A percentile compares a stretch with the other conserved stretches of the same genome.
Evolutionary conservation across 2,113 vertebrate species (phyloP).

Genomic region (Otis tarda): DNA sequence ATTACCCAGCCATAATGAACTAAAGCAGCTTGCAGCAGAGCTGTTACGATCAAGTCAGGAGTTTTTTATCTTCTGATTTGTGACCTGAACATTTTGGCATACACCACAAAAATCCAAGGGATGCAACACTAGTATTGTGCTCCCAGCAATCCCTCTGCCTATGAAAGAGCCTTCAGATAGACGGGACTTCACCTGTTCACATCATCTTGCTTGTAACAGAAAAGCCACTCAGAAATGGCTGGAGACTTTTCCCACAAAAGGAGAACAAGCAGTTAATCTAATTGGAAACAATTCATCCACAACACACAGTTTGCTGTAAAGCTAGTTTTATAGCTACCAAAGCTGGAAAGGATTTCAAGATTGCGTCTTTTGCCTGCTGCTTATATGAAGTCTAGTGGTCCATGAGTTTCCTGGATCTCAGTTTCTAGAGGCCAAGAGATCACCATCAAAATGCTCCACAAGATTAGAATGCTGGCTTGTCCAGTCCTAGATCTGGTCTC

Average conservation of each 20-base stretch:
- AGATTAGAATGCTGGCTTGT: neutral
- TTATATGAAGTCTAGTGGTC: neutral
- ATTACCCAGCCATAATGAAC: conserved; percentile 34
- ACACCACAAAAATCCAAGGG: neutral
- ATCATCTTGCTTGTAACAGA: neutral
- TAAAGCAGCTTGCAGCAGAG: neutral
- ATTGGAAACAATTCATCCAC: conserved; percentile 31
- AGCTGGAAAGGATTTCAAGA: neutral
- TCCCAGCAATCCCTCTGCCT: neutral
- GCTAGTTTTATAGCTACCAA: neutral
- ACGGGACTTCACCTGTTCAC: neutral
- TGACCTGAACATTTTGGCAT: neutral
- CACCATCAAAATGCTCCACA: neutral
- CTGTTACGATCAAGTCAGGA: neutral
- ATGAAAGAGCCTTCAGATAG: neutral
- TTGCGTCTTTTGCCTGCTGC: neutral
- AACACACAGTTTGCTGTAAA: neutral
- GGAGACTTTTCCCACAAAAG: neutral
- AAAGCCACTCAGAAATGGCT: neutral
- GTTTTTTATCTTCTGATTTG: neutral
- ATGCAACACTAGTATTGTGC: neutral
- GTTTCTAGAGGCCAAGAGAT: neutral
- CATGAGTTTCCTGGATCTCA: neutral
- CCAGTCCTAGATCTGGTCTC: neutral
- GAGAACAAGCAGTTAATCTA: conserved; percentile 24